A percentile compares a stretch with the other conserved stretches of the same genome.
Evolutionary conservation across 2,797 vertebrate species (phyloP).

Genomic region (Carduelis carduelis): DNA sequence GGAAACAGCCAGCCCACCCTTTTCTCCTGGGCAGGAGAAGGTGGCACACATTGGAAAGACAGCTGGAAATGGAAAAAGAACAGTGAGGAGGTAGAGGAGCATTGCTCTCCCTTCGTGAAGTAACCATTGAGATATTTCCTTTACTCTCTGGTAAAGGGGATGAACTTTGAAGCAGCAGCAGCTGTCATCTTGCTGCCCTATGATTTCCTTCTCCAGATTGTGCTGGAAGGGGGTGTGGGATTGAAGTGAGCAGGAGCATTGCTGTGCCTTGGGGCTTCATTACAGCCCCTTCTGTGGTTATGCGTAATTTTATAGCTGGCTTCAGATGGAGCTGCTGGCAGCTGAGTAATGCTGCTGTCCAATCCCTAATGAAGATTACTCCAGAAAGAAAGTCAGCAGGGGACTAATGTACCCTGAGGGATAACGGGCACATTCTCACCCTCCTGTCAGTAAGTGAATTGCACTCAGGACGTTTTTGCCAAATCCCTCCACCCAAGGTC

Average conservation of each 20-base stretch:
- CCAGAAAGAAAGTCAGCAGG: not conserved
- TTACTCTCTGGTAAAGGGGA: not conserved
- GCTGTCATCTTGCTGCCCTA: not conserved
- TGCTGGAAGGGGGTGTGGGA: not conserved
- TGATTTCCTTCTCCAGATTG: not conserved
- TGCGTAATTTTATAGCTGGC: conserved; percentile 44
- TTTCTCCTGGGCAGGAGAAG: not conserved
- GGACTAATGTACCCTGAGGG: not conserved
- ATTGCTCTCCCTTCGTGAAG: not conserved
- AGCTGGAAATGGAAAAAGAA: not conserved
- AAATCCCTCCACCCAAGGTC: not conserved
- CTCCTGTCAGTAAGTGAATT: not conserved
- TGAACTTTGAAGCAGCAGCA: not conserved
- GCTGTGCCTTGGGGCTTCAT: not conserved
- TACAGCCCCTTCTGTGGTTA: not conserved
- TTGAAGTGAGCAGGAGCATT: not conserved
- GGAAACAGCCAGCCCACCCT: not conserved
- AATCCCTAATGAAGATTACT: not conserved
- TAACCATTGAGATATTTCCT: not conserved
- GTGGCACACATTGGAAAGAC: not conserved
- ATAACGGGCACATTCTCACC: not conserved
- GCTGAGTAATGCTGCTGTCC: not conserved
- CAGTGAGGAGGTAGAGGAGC: not conserved
- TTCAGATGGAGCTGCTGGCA: conserved; percentile 30
- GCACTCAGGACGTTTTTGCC: not conserved